A percentile compares a stretch with the other conserved stretches of the same genome.
Conservation (phyloP, 2,888 invertebrate genomes). For the Escarpia spicata region DNA sequence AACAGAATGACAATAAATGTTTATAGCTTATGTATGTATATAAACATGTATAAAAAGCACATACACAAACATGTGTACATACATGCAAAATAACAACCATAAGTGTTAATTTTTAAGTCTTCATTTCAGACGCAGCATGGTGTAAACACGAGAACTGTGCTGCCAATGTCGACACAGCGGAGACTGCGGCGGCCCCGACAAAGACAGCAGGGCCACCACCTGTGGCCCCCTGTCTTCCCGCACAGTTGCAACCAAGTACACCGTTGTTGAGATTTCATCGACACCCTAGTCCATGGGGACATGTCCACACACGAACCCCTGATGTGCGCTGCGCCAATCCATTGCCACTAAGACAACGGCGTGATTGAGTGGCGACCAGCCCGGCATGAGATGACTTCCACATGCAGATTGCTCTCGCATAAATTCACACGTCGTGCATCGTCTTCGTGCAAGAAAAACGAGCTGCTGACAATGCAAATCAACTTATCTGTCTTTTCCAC, state of each 20-base stretch:
- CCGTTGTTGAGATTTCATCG: not conserved
- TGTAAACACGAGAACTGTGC: not conserved
- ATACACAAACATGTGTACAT: too few species aligned
- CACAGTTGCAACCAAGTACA: not conserved
- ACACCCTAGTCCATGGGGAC: not conserved
- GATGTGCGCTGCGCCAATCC: not conserved
- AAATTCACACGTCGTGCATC: not conserved
- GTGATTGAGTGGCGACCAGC: not conserved
- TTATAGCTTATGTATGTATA: too few species aligned
- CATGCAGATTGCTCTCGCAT: constrained; percentile 16
- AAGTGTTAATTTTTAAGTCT: not conserved
- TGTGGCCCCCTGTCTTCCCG: not conserved
- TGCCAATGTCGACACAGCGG: not conserved
- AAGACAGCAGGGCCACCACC: not conserved
- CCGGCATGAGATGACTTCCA: not conserved
- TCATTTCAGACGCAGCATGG: not conserved
- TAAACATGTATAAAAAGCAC: too few species aligned
- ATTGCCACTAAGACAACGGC: not conserved
- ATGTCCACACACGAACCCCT: constrained; percentile 1
- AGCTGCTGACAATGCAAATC: constrained; percentile 13
- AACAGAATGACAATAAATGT: too few species aligned
- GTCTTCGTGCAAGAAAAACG: constrained; percentile 16
- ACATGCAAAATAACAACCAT: too few species aligned
- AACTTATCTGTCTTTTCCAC: constrained; percentile 16
- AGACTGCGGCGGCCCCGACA: not conserved